A percentile compares a stretch with the other conserved stretches of the same genome.
Conservation (phyloP, 2,888 invertebrate species). For the Melanostoma scalare region DNA sequence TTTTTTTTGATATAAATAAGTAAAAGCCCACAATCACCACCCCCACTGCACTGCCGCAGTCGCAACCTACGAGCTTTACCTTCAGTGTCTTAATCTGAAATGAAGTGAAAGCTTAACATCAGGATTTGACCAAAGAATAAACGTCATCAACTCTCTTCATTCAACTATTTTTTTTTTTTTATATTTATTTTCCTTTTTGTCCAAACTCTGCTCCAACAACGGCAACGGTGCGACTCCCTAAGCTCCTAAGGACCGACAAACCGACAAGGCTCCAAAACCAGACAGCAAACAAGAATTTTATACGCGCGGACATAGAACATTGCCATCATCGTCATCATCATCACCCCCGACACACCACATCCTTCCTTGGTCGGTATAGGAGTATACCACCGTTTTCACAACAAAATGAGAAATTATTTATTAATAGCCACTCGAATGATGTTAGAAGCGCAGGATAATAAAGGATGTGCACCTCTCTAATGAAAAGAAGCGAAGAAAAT, state of each 20-base stretch:
- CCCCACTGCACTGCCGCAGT: neutral
- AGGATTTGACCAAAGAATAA: constrained; percentile 71
- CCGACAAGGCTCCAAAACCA: constrained; percentile 51
- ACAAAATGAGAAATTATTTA: constrained; percentile 73
- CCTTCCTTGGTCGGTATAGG: neutral
- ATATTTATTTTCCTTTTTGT: neutral
- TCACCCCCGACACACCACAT: constrained; percentile 8
- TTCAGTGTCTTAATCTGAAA: constrained; percentile 65
- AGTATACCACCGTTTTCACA: constrained; percentile 34
- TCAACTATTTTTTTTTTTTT: constrained; percentile 19
- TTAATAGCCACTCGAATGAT: constrained; percentile 72
- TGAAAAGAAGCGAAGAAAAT: constrained; percentile 51
- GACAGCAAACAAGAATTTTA: constrained; percentile 68
- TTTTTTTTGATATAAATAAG: constrained; percentile 45
- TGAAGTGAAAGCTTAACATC: constrained; percentile 73
- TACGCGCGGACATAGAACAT: constrained; percentile 50
- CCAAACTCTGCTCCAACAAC: constrained; percentile 17
- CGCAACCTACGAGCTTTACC: constrained; percentile 13
- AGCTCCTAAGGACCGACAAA: constrained; percentile 51
- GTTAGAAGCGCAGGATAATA: constrained; percentile 69
- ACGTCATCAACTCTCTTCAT: constrained; percentile 64
- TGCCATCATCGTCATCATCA: constrained; percentile 22
- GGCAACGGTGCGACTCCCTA: constrained; percentile 22
- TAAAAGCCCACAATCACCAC: constrained; percentile 14
- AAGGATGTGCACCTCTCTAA: constrained; percentile 61